These are phyloP conservation scores for Eueides isabella DNA, from an alignment of 1,140 invertebrate genomes.

Conservation along the genomic window DNA sequence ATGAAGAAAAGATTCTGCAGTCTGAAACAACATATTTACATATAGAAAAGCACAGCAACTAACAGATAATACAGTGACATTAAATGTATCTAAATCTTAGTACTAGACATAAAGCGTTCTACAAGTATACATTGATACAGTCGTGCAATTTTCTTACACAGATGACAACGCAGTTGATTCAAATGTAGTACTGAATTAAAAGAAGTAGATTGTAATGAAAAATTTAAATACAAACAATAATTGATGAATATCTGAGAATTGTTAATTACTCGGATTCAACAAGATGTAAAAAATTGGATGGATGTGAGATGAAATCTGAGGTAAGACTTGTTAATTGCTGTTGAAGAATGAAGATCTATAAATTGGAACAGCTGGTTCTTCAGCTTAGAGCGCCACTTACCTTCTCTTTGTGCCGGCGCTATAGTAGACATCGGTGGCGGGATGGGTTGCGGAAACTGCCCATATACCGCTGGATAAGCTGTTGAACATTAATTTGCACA, in stretches of 20 bases:
- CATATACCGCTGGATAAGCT: slow-evolving; percentile 97
- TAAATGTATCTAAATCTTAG: slow-evolving; percentile 16
- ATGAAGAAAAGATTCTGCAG: slow-evolving; percentile 8
- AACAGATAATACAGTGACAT: slow-evolving; percentile 26
- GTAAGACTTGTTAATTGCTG: neutral
- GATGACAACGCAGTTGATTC: slow-evolving; percentile 6
- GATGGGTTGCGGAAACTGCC: slow-evolving; percentile 97
- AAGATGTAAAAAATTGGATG: neutral
- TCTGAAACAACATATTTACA: slow-evolving; percentile 34
- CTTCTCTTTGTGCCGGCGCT: slow-evolving; percentile 96
- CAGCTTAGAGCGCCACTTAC: slow-evolving; percentile 85
- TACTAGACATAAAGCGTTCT: slow-evolving; percentile 37
- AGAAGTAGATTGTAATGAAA: neutral
- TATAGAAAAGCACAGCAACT: slow-evolving; percentile 32
- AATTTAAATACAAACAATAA: neutral
- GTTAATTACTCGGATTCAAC: neutral
- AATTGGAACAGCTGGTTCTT: slow-evolving; percentile 29
- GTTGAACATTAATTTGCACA: slow-evolving; percentile 86
- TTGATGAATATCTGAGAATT: neutral
- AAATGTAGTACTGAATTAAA: neutral
- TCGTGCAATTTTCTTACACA: slow-evolving; percentile 35
- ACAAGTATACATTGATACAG: slow-evolving; percentile 28
- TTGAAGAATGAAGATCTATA: neutral
- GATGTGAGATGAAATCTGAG: slow-evolving; percentile 1
- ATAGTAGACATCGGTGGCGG: slow-evolving; percentile 95